These are phyloP conservation scores for Sinonovacula constricta DNA, from an alignment of 1,140 invertebrate species.

Conservation along the genomic window DNA sequence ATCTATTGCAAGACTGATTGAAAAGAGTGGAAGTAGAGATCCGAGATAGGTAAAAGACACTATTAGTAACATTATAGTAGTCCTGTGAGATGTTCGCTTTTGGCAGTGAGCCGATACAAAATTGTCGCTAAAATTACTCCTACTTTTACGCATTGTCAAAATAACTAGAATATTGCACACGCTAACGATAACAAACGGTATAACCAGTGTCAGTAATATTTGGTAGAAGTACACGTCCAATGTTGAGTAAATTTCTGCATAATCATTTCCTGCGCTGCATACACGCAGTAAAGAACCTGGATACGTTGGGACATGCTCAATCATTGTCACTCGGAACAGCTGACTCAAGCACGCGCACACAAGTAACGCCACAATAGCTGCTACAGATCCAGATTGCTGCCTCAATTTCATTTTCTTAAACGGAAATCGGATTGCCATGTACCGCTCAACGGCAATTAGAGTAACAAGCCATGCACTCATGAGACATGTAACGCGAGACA, in stretches of 20 bases:
- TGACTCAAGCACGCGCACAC: slow-evolving; percentile 32
- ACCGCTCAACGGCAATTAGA: slow-evolving; percentile 65
- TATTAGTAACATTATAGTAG: slow-evolving; percentile 71
- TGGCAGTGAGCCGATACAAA: slow-evolving; percentile 11
- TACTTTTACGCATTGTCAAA: slow-evolving; percentile 59
- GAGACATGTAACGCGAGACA: slow-evolving; percentile 60
- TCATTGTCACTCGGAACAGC: slow-evolving; percentile 27
- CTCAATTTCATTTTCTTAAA: slow-evolving; percentile 61
- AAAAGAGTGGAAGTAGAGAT: slow-evolving; percentile 67
- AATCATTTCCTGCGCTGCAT: slow-evolving; percentile 2
- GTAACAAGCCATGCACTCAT: slow-evolving; percentile 72
- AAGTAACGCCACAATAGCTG: slow-evolving; percentile 63
- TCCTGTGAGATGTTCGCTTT: slow-evolving; percentile 61
- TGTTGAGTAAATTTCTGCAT: slow-evolving; percentile 1
- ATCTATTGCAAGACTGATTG: slow-evolving; percentile 59
- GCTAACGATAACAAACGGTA: slow-evolving; percentile 10
- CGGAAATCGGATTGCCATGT: slow-evolving; percentile 67
- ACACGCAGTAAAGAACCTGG: background rate
- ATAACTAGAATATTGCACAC: slow-evolving; percentile 68
- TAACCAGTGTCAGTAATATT: background rate
- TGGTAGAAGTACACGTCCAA: slow-evolving; percentile 33
- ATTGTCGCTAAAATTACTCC: slow-evolving; percentile 39
- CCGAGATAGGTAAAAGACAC: slow-evolving; percentile 71
- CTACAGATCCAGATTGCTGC: slow-evolving; percentile 58
- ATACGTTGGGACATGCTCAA: slow-evolving; percentile 7